Evolutionary conservation across 2,888 invertebrate genomes (phyloP).

Genomic region (Seira musarum): DNA sequence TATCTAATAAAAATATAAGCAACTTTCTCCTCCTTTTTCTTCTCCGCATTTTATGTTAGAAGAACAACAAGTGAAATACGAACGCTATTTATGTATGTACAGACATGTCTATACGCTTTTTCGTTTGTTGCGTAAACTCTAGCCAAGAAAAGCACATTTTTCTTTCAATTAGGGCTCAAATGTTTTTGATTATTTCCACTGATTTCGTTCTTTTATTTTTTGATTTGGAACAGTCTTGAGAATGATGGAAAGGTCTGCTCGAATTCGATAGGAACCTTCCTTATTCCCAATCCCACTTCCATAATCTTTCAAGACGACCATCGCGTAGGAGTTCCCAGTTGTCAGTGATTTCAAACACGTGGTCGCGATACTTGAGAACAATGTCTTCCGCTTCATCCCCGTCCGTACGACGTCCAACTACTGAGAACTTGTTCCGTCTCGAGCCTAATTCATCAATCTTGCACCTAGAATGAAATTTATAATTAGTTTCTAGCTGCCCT

Average conservation of each 20-base stretch:
- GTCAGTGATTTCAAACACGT: conserved; percentile 52
- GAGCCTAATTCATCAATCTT: conserved; percentile 55
- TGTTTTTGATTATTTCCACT: neutral
- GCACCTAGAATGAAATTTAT: conserved; percentile 35
- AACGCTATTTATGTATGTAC: neutral
- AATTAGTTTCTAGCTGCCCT: neutral
- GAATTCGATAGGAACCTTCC: neutral
- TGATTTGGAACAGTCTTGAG: conserved; percentile 45
- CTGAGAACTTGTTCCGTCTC: conserved; percentile 48
- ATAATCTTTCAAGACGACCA: conserved; percentile 35
- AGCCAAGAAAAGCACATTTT: neutral
- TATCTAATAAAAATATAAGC: conserved; percentile 43
- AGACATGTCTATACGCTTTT: neutral
- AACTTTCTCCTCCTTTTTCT: conserved; percentile 12
- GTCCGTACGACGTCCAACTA: conserved; percentile 40
- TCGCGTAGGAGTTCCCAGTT: conserved; percentile 57
- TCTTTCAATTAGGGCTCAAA: neutral
- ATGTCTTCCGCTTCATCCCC: conserved; percentile 31
- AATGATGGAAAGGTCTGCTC: conserved; percentile 14
- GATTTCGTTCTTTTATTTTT: neutral
- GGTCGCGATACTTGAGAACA: conserved; percentile 37
- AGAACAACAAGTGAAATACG: neutral
- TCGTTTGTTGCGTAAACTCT: neutral
- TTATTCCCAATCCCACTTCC: conserved; percentile 60
- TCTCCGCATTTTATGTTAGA: conserved; percentile 2